phyloP scores from a whole-genome alignment of 2,797 vertebrate species.

The Sitta carolinensis region DNA sequence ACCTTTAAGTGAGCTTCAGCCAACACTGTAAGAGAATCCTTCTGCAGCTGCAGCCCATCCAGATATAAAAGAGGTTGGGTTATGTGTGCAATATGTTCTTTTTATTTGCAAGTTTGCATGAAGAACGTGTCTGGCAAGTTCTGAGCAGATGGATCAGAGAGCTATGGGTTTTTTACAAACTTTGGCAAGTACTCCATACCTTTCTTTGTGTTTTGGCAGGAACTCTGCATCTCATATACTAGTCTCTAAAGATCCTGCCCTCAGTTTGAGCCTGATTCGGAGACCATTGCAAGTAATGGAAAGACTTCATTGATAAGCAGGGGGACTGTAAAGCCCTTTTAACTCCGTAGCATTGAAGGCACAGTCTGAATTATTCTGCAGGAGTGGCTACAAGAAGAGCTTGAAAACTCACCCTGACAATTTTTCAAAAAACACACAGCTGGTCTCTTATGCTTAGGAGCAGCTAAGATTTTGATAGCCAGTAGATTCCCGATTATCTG shows the following conservation, averaged over 20 bases:
- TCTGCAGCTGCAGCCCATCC: slow-evolving; percentile 47
- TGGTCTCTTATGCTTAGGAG: background rate
- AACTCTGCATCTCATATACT: slow-evolving; percentile 61
- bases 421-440: background rate
- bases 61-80: slow-evolving; percentile 22
- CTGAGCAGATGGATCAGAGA: slow-evolving; percentile 60
- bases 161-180: slow-evolving; percentile 40
- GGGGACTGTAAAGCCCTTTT: slow-evolving; percentile 15
- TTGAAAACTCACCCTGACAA: background rate
- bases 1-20: slow-evolving; percentile 23
- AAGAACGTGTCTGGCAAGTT: slow-evolving; percentile 72
- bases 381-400: background rate
- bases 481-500: background rate
- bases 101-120: slow-evolving; percentile 70
- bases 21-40: slow-evolving; percentile 22
- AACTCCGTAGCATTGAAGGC: background rate
- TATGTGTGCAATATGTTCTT: slow-evolving; percentile 65
- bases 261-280: slow-evolving; percentile 34
- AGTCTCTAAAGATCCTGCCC: slow-evolving; percentile 61
- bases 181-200: slow-evolving; percentile 67
- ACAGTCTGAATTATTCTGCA: slow-evolving; percentile 9
- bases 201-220: slow-evolving; percentile 72
- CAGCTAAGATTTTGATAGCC: background rate
- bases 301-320: slow-evolving; percentile 38
- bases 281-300: slow-evolving; percentile 40